Conservation (phyloP, 2,797 vertebrate genomes). For the Scolopax bukidnonensis region DNA sequence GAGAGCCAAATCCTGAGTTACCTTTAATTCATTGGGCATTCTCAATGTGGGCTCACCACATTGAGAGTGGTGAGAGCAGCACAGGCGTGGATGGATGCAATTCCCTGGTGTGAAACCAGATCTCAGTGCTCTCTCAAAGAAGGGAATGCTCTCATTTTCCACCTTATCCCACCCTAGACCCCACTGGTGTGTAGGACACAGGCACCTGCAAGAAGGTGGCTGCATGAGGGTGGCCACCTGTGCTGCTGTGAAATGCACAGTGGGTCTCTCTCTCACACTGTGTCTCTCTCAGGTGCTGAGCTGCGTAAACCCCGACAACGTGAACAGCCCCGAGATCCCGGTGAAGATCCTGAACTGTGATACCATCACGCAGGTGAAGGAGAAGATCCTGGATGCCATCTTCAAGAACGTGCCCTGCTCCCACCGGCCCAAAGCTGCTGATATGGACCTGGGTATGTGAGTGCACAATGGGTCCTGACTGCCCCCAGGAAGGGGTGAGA, state of each 20-base stretch:
- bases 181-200: neutral
- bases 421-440: slow-evolving; percentile 92
- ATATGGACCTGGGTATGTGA: slow-evolving; percentile 94
- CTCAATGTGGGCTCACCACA: no score
- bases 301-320: slow-evolving; percentile 94
- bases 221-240: neutral
- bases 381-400: slow-evolving; percentile 97
- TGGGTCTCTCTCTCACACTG: neutral
- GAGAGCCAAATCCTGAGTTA: neutral
- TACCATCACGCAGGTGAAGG: slow-evolving; percentile 97
- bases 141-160: neutral
- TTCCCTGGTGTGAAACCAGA: neutral
- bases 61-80: neutral
- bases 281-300: slow-evolving; percentile 87
- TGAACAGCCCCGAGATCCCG: slow-evolving; percentile 93
- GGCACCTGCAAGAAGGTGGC: neutral
- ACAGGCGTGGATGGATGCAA: neutral
- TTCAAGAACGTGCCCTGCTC: slow-evolving; percentile 98
- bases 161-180: neutral
- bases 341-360: slow-evolving; percentile 97
- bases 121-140: neutral
- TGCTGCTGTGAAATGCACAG: neutral
- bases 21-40: neutral
- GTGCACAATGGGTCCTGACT: neutral
- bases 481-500: fast-evolving